Percentiles rank a stretch among this genome's conserved stretches.
These are phyloP conservation scores for Microcebus murinus DNA, from an alignment of 2,113 vertebrate species.

Conservation along the genomic window DNA sequence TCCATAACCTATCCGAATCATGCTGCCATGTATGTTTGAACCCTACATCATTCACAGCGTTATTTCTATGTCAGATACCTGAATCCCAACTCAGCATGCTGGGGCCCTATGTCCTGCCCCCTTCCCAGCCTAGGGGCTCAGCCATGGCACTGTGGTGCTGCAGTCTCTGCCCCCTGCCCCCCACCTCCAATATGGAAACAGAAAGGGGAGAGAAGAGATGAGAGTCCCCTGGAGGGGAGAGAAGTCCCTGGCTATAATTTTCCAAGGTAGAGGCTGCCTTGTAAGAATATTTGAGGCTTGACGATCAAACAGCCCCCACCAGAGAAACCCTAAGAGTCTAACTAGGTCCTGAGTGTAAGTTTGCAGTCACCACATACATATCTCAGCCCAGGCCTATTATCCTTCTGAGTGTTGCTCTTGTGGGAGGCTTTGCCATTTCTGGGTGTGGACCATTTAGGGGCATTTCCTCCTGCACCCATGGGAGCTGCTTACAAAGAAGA, in stretches of 20 bases:
- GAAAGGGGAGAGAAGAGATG: neutral
- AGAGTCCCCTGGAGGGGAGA: neutral
- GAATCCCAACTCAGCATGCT: neutral
- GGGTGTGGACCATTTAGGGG: neutral
- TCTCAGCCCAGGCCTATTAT: neutral
- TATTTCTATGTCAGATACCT: neutral
- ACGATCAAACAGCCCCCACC: neutral
- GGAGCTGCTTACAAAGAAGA: neutral
- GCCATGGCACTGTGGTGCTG: neutral
- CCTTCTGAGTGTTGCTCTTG: rapidly evolving
- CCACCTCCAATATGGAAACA: neutral
- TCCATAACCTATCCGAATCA: neutral
- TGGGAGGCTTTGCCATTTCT: neutral
- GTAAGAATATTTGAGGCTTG: neutral
- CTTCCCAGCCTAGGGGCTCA: neutral
- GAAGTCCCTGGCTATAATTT: neutral
- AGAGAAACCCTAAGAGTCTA: neutral
- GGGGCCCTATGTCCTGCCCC: too few species aligned
- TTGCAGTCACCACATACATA: neutral
- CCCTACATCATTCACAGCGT: neutral
- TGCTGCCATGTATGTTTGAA: neutral
- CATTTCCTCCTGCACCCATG: neutral
- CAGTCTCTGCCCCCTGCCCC: neutral
- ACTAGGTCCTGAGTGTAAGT: neutral
- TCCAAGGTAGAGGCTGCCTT: neutral